These are phyloP conservation scores for Dynastes maya DNA, from an alignment of 2,888 invertebrate genomes.

Conservation along the genomic window DNA sequence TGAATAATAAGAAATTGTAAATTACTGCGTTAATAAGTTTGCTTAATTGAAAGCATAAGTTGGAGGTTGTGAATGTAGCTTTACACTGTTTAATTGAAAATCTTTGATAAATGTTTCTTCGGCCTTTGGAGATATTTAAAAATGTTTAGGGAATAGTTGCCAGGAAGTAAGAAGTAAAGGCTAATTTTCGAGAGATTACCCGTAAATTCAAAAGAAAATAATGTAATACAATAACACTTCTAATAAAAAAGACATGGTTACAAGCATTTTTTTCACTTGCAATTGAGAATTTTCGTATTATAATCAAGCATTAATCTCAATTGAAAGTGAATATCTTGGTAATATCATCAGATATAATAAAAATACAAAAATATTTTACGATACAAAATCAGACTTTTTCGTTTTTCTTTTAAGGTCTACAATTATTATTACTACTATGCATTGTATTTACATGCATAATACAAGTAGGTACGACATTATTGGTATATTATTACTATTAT, in stretches of 20 bases:
- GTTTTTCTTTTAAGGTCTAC: slow-evolving; percentile 27
- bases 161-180: too few relatives aligned
- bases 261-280: slow-evolving; percentile 54
- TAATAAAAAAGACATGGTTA: slow-evolving; percentile 60
- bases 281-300: slow-evolving; percentile 28
- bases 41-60: too few relatives aligned
- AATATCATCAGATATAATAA: slow-evolving; percentile 41
- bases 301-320: background rate
- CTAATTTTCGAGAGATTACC: too few relatives aligned
- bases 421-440: slow-evolving; percentile 18
- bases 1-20: too few relatives aligned
- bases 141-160: too few relatives aligned
- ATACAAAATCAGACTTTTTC: slow-evolving; percentile 57
- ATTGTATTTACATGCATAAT: slow-evolving; percentile 10
- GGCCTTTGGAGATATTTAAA: too few relatives aligned
- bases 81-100: too few relatives aligned
- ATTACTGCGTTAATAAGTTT: too few relatives aligned
- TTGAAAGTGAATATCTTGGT: slow-evolving; percentile 13
- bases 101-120: too few relatives aligned
- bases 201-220: slow-evolving; percentile 46
- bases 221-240: slow-evolving; percentile 56
- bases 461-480: background rate
- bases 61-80: too few relatives aligned
- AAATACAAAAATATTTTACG: slow-evolving; percentile 48
- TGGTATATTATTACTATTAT: background rate